phyloP scores from a whole-genome alignment of 2,888 invertebrate genomes.

The Molanna angustata region DNA sequence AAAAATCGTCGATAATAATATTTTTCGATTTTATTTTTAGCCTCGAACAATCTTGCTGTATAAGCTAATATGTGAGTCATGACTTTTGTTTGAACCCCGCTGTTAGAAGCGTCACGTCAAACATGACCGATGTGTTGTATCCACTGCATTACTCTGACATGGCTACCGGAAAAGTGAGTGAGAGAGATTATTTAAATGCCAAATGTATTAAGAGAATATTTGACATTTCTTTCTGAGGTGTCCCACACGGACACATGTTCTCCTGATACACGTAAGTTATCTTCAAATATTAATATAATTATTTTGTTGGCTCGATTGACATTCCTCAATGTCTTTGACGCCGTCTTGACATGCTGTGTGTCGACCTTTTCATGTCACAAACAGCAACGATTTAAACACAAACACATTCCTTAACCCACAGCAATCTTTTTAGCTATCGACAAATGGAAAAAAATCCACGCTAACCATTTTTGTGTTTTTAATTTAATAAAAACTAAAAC shows the following conservation, averaged over 20 bases:
- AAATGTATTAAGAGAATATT: constrained; percentile 5
- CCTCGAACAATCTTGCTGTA: too few species aligned
- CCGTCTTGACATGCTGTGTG: constrained; percentile 10
- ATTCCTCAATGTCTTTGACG: constrained; percentile 17
- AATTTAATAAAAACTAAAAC: too few species aligned
- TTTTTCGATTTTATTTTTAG: too few species aligned
- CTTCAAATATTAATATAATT: too few species aligned
- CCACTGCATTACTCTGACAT: background rate
- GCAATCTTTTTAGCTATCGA: too few species aligned
- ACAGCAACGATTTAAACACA: constrained; percentile 1
- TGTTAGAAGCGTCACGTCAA: background rate
- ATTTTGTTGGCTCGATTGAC: too few species aligned
- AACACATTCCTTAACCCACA: constrained; percentile 1
- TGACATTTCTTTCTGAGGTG: constrained; percentile 6
- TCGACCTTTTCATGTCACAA: constrained; percentile 6
- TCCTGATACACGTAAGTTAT: too few species aligned
- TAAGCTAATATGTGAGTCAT: too few species aligned
- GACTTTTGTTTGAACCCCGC: background rate
- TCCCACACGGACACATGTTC: constrained; percentile 6
- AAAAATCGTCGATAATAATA: too few species aligned
- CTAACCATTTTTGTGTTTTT: too few species aligned
- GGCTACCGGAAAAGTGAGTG: constrained; percentile 14
- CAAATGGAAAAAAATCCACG: too few species aligned
- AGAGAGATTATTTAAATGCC: constrained; percentile 13
- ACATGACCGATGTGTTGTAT: constrained; percentile 5